Evolutionary conservation across 2,888 invertebrate genomes (phyloP), one percentile per base, ranked within the genome.

Genomic region (Mallateleia sp.): DNA sequence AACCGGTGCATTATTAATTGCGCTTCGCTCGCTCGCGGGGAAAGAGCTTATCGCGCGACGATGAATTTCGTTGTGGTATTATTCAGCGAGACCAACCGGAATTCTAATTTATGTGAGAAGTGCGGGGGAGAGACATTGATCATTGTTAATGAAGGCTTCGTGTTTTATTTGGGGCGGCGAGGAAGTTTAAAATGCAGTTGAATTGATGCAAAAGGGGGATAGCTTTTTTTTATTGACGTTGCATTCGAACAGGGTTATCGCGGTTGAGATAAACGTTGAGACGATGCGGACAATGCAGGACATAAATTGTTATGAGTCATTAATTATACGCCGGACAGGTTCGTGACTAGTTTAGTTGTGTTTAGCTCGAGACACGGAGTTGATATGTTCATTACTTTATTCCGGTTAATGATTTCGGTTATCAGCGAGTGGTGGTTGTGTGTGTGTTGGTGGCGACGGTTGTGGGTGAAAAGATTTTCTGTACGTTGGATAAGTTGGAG

Each of bases 361-460:
- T 72, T 77, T 72, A 84, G 78, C 60, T 84, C 72, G 77, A 77
- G 71, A 52, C 58, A 84, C 78, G 54, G 38, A 58, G 58, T 72
- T 78, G 78, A 84, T 84, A 66, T 74, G 78, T 78, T 84, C 78
- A 84, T 84, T 84, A 84, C 78, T 72, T 56, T 42, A 56, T 64
- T 84, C 18, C 25, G 45, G 66, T 72, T 84, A 84, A 84, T 78
- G 84, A 83, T 83, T 83, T 64, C 34, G 28, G 56, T 85, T 79
- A 79, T 85, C 85, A 60, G 74, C 25, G 45, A 18, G 18, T 18
- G 45, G 9, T 60, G 52, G n/a, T 47, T 47, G 9, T 22, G 38
- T 38, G n/a, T n/a, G n/a, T n/a, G n/a, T n/a, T n/a, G n/a, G n/a
- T n/a, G n/a, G n/a, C n/a, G n/a, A n/a, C n/a, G n/a, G n/a, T n/a